Percentiles rank a stretch among this genome's conserved stretches.
Conservation (phyloP, 2,888 invertebrate genomes). For the Drosophila helvetica region DNA sequence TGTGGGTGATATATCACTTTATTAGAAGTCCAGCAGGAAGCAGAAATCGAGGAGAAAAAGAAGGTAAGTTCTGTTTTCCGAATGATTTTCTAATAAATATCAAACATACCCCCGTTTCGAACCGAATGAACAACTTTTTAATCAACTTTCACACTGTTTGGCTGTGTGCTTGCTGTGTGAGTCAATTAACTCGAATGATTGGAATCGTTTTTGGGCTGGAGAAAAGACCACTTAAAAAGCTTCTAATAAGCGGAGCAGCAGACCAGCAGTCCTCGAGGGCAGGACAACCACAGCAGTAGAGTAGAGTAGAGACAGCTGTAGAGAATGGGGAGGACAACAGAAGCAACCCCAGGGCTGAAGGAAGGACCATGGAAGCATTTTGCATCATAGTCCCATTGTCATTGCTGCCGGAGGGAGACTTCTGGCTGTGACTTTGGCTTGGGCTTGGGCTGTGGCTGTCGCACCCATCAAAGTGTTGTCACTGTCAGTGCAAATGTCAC, state of each 20-base stretch:
- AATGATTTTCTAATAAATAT: background rate
- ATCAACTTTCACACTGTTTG: constrained; percentile 57
- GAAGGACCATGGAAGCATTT: constrained; percentile 46
- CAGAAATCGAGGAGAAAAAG: background rate
- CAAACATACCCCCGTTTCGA: constrained; percentile 2
- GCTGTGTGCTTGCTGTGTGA: constrained; percentile 3
- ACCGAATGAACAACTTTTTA: constrained; percentile 50
- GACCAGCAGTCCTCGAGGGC: constrained; percentile 22
- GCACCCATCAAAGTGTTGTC: constrained; percentile 83
- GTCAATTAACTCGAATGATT: constrained; percentile 56
- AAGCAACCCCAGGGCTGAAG: constrained; percentile 28
- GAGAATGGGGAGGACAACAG: constrained; percentile 19
- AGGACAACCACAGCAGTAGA: constrained; percentile 23
- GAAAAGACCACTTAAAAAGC: constrained; percentile 53
- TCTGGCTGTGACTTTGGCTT: constrained; percentile 17
- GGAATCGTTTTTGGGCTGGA: constrained; percentile 41
- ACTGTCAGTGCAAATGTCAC: constrained; percentile 83
- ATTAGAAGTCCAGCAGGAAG: constrained; percentile 28
- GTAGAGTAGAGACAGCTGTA: constrained; percentile 9
- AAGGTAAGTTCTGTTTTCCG: too few relatives aligned
- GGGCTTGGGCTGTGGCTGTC: constrained; percentile 43
- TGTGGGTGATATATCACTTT: constrained; percentile 50
- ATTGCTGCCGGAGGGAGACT: constrained; percentile 41
- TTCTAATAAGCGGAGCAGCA: constrained; percentile 44
- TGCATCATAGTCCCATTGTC: constrained; percentile 63